phyloP scores from a whole-genome alignment of 2,113 vertebrate genomes.

The Microcebus tavaratra region DNA sequence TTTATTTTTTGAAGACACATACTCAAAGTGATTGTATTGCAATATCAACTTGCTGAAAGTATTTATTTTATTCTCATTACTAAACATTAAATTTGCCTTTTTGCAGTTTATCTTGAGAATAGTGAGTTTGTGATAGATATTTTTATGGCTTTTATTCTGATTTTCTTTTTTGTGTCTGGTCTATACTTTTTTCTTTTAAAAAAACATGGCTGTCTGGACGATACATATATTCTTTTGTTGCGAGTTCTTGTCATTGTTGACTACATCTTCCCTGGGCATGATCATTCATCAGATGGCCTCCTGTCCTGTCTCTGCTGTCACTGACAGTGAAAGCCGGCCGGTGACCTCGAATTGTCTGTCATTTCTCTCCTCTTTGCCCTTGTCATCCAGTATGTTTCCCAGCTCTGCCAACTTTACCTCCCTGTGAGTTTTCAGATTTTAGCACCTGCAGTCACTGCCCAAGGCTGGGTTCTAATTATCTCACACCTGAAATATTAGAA shows the following conservation, averaged over 20 bases:
- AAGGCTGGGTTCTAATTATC: slow-evolving; percentile 10
- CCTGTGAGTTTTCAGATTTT: background rate
- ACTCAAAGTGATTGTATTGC: background rate
- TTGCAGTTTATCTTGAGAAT: background rate
- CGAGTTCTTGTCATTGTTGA: background rate
- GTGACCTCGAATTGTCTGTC: background rate
- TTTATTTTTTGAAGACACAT: background rate
- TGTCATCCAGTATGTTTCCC: background rate
- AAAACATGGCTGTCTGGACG: background rate
- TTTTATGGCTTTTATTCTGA: slow-evolving; percentile 8
- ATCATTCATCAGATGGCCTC: background rate
- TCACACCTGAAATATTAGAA: background rate
- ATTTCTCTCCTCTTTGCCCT: background rate
- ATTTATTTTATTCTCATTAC: slow-evolving; percentile 38
- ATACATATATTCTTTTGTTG: background rate
- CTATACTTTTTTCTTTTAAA: background rate
- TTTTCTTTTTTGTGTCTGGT: background rate
- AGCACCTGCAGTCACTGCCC: background rate
- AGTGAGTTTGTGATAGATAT: slow-evolving; percentile 5
- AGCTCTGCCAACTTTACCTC: background rate
- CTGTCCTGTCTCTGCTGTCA: background rate
- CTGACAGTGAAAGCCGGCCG: background rate
- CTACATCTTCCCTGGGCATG: background rate
- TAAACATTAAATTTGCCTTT: background rate
- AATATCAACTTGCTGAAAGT: background rate